phyloP scores from a whole-genome alignment of 2,888 invertebrate genomes.

The Rhagium mordax region DNA sequence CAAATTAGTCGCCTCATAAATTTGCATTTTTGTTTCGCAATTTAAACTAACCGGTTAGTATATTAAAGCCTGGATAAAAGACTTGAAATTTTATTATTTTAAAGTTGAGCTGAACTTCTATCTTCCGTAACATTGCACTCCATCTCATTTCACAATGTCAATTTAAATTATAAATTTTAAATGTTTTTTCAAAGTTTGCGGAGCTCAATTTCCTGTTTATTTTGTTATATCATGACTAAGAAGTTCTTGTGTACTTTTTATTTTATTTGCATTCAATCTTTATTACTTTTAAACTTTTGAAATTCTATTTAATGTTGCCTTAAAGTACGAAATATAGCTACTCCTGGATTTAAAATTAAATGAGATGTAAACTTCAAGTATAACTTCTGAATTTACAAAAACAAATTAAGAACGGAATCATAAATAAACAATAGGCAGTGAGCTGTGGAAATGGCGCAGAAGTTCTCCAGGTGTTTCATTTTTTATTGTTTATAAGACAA shows the following conservation, averaged over 20 bases:
- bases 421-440: neutral
- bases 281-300: constrained; percentile 24
- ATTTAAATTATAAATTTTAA: constrained; percentile 64
- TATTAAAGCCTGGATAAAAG: constrained; percentile 24
- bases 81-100: constrained; percentile 48
- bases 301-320: constrained; percentile 19
- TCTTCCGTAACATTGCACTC: constrained; percentile 57
- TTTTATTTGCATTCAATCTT: constrained; percentile 39
- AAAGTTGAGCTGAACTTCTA: constrained; percentile 50
- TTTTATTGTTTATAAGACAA: neutral
- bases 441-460: too few relatives aligned
- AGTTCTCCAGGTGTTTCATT: neutral
- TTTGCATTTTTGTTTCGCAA: constrained; percentile 7
- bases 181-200: constrained; percentile 60
- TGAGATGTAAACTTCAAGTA: neutral
- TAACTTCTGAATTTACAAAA: constrained; percentile 3
- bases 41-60: constrained; percentile 2
- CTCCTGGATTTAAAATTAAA: constrained; percentile 3
- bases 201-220: constrained; percentile 58
- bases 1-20: constrained; percentile 26
- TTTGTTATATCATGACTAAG: constrained; percentile 44
- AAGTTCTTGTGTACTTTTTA: constrained; percentile 53
- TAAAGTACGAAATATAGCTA: neutral
- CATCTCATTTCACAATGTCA: constrained; percentile 61
- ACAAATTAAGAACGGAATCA: neutral